Evolutionary conservation across 2,888 invertebrate genomes (phyloP), one percentile per base, ranked within the genome.

Genomic region (Papilio elwesi): DNA sequence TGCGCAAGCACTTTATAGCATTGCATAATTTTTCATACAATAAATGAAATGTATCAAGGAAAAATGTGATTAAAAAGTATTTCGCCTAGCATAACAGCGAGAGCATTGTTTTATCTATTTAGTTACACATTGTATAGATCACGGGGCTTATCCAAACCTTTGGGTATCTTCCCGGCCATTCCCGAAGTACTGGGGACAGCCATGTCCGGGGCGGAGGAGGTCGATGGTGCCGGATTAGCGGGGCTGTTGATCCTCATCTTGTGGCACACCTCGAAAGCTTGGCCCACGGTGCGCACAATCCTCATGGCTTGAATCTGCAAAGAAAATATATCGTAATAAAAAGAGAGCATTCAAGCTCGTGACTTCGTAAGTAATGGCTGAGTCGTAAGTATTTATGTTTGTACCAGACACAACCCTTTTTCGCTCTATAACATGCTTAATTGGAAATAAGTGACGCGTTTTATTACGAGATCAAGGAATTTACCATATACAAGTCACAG

Each of bases 261-360:
- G 95, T 99, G 99, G 95, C 99, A 99, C 89, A 99, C 99, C 94
- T 99, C 99, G 93, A 99, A 99, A 52, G 99, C 99, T 94, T 99
- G 99, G 64, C 99, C 99, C 79, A 99, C 98, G 9, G 99, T 99
- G 83, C 99, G 96, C 75, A 99, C 99, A 81, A 99, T 98, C 81
- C 98, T 96, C 98, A 99, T 99, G 49, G 99, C 99, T 95, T 99
- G 99, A 91, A 97, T 98, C 99, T 99, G 96, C 13, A 76, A 78
- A 80, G 80, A 84, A 82, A 68, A 64, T 9, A 59, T 38, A 38
- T 8, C 11, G 11, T 48, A 6, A 10, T 8, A 10, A 48, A 48
- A 26, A 26, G 26, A 26, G 4, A 26, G 26, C 26, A 26, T 26
- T 26, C 1, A 26, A 26, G 26, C 26, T 4, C 26, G 26, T 26